Evolutionary conservation across 2,888 invertebrate species (phyloP).

Genomic region (Ernsta delagoae): DNA sequence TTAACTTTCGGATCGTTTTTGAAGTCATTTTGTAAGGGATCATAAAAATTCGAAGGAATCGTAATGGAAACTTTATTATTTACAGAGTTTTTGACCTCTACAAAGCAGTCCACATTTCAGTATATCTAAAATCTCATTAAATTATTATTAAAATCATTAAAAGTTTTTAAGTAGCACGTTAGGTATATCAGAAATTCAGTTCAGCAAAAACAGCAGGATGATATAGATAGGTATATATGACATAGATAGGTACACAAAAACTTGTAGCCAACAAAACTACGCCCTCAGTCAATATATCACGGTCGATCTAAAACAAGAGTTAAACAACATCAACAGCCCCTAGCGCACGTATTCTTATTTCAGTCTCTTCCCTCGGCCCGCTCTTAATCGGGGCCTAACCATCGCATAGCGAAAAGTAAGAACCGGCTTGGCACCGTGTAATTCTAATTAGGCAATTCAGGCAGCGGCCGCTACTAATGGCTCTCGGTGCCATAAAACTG

Average conservation of each 20-base stretch:
- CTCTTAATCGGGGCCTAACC: slow-evolving; percentile 34
- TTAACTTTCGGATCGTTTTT: slow-evolving; percentile 33
- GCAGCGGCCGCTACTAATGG: slow-evolving; percentile 74
- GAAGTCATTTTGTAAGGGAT: slow-evolving; percentile 19
- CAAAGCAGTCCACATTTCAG: too few species aligned
- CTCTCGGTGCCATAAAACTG: slow-evolving; percentile 74
- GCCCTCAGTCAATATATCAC: slow-evolving; percentile 30
- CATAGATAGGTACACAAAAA: too few species aligned
- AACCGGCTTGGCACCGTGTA: slow-evolving; percentile 68
- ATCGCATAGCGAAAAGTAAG: slow-evolving; percentile 49
- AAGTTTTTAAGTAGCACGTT: too few species aligned
- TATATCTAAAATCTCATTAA: too few species aligned
- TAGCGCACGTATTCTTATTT: slow-evolving; percentile 35
- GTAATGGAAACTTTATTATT: slow-evolving; percentile 24
- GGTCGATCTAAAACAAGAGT: slow-evolving; percentile 27
- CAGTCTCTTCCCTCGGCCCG: slow-evolving; percentile 23
- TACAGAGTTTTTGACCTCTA: slow-evolving; percentile 4
- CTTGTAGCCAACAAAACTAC: slow-evolving; percentile 27
- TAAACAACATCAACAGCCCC: slow-evolving; percentile 23
- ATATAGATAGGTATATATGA: too few species aligned
- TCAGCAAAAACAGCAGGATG: too few species aligned
- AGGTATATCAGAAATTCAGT: too few species aligned
- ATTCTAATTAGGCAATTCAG: slow-evolving; percentile 83
- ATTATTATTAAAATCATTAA: too few species aligned
- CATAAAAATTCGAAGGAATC: slow-evolving; percentile 18